Conservation (phyloP, 2,113 vertebrate species). For the Zosterops borbonicus region DNA sequence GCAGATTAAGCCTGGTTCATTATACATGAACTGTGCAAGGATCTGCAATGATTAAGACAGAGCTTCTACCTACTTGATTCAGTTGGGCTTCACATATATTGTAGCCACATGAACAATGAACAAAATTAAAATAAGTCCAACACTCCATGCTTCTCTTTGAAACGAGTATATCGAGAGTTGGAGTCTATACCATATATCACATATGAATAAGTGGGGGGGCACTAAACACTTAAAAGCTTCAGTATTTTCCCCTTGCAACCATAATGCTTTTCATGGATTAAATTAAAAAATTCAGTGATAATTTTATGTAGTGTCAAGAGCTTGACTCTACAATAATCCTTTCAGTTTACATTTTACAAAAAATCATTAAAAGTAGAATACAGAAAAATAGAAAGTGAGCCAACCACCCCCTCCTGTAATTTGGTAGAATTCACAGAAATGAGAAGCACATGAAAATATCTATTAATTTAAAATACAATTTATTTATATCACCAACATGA, state of each 20-base stretch:
- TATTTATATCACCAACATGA: neutral
- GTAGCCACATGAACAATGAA: neutral
- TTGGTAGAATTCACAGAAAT: neutral
- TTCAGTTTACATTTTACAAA: neutral
- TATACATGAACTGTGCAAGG: neutral
- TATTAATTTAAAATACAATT: neutral
- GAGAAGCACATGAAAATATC: neutral
- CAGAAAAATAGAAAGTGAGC: neutral
- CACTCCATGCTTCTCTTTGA: neutral
- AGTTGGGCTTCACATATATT: neutral
- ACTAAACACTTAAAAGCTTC: neutral
- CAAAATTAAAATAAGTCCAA: neutral
- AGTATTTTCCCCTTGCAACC: neutral
- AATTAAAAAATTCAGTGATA: neutral
- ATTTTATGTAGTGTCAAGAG: neutral
- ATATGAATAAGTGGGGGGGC: neutral
- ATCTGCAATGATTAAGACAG: neutral
- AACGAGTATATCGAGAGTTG: neutral
- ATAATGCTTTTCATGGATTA: neutral
- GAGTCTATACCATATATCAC: neutral
- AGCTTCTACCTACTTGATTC: neutral
- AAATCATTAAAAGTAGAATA: neutral
- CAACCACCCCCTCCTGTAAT: neutral
- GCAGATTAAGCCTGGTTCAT: neutral
- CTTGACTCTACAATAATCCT: neutral